Conservation (phyloP, 1,140 invertebrate species). For the Papilio glaucus region DNA sequence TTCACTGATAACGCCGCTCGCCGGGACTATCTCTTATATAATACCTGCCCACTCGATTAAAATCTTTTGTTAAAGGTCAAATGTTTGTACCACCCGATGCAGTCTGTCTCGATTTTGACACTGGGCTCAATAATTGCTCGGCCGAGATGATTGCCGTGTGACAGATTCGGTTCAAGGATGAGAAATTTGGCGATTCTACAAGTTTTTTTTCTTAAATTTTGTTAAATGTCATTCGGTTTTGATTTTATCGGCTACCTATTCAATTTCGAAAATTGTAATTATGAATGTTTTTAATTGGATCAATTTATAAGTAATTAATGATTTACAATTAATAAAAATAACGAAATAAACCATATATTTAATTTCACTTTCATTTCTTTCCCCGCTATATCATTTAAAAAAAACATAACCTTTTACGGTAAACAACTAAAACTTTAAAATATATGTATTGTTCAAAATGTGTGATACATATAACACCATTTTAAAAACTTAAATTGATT, state of each 20-base stretch:
- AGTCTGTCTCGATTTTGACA: slow-evolving; percentile 38
- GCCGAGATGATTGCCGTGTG: slow-evolving; percentile 30
- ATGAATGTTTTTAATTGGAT: neutral
- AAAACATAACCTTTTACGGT: neutral
- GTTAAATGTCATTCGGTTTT: slow-evolving; percentile 16
- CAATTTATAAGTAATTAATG: neutral
- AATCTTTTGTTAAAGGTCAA: slow-evolving; percentile 48
- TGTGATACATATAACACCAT: too few species aligned
- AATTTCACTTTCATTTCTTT: neutral
- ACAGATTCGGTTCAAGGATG: slow-evolving; percentile 37
- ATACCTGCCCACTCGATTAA: slow-evolving; percentile 42
- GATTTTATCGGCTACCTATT: neutral
- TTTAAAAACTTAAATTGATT: too few species aligned
- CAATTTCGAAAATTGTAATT: slow-evolving; percentile 1
- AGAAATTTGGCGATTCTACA: slow-evolving; percentile 26
- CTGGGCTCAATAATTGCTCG: slow-evolving; percentile 25
- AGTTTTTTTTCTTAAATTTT: slow-evolving; percentile 21
- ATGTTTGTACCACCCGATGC: slow-evolving; percentile 37
- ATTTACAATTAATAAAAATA: neutral
- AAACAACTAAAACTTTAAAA: neutral
- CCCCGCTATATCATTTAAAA: neutral
- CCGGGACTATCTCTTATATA: slow-evolving; percentile 63
- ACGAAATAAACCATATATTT: neutral
- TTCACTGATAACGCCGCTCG: slow-evolving; percentile 75
- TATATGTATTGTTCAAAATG: neutral